These are phyloP conservation scores for Villa cingulata DNA, from an alignment of 2,888 invertebrate genomes.

Conservation along the genomic window DNA sequence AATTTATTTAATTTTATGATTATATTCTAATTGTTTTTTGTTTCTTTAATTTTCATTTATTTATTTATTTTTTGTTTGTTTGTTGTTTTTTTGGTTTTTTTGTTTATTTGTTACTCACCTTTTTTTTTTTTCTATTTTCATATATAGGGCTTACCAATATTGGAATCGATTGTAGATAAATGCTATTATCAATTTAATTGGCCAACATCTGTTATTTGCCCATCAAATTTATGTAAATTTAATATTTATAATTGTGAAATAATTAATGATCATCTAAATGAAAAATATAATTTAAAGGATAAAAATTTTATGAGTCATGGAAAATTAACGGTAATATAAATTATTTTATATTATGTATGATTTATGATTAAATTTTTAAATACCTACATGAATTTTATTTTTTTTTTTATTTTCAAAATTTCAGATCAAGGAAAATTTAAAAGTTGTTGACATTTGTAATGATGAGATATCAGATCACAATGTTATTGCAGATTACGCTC, in stretches of 20 bases:
- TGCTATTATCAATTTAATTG: constrained; percentile 33
- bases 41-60: too few relatives aligned
- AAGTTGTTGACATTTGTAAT: constrained; percentile 22
- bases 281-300: constrained; percentile 25
- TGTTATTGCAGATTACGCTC: constrained; percentile 30
- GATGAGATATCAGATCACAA: constrained; percentile 25
- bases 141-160: constrained; percentile 29
- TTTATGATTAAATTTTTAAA: neutral
- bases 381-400: neutral
- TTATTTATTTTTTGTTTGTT: too few relatives aligned
- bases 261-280: constrained; percentile 27
- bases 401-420: constrained; percentile 10
- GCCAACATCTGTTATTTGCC: constrained; percentile 34
- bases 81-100: too few relatives aligned
- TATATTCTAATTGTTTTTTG: too few relatives aligned
- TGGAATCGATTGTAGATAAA: constrained; percentile 26
- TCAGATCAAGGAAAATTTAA: constrained; percentile 19
- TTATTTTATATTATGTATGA: too few relatives aligned
- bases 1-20: too few relatives aligned
- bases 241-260: constrained; percentile 27
- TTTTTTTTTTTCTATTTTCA: constrained; percentile 2
- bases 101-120: neutral
- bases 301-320: constrained; percentile 27
- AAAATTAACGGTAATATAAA: constrained; percentile 24
- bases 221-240: constrained; percentile 28